Evolutionary conservation across 1,140 invertebrate species (phyloP).

Genomic region (Monochamus saltuarius): DNA sequence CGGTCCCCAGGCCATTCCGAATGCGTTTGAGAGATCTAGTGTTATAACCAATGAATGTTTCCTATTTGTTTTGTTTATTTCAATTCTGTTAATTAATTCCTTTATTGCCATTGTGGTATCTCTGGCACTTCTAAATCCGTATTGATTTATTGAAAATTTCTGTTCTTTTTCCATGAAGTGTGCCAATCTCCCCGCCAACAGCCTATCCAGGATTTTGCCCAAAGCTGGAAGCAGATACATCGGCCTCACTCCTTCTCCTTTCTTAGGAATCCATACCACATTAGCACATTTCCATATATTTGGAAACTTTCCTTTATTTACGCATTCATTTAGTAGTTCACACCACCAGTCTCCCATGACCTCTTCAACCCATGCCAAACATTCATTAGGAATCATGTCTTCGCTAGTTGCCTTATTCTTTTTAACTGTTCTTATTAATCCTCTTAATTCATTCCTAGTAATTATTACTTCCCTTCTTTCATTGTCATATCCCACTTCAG

Average conservation of each 20-base stretch:
- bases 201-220: not conserved
- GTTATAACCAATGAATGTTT: too few relatives aligned
- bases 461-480: too few relatives aligned
- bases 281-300: not conserved
- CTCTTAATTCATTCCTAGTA: too few relatives aligned
- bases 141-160: not conserved
- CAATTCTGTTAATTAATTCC: not conserved
- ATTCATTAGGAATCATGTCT: not conserved
- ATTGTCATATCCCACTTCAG: not conserved
- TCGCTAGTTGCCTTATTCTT: not conserved
- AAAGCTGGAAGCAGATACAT: not conserved
- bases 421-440: not conserved
- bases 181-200: not conserved
- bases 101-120: not conserved
- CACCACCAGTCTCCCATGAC: not conserved
- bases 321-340: not conserved
- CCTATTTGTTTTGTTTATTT: too few relatives aligned
- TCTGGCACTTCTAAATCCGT: not conserved
- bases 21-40: too few relatives aligned
- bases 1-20: too few relatives aligned
- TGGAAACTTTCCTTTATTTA: not conserved
- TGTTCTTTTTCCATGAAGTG: not conserved
- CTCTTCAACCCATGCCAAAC: not conserved
- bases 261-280: constrained; percentile 4
- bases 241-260: not conserved